Base-by-base conservation (phyloP, 2,113 vertebrate genomes). In the Notarius quadriscutis region DNA sequence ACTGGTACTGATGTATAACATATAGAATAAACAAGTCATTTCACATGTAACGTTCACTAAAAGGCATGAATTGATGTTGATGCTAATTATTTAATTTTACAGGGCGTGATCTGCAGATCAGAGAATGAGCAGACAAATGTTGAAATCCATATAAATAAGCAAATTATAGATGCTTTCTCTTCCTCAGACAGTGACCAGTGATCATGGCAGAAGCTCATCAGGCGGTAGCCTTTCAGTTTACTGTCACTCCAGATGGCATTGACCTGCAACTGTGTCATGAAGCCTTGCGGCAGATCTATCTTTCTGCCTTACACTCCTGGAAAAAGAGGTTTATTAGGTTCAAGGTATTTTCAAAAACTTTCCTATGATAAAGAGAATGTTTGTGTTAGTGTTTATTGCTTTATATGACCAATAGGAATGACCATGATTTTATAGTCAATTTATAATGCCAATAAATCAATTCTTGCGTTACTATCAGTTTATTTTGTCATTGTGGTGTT, bases 191-290 rank as follows among this genome's bases (percentile, higher is more conserved):
- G 72, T 71, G 25, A 87, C 41, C 14, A 8, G 57, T 25, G 58
- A 88, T 57, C 9, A 91, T 91, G 90, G 90, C 90, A 88, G 90
- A 91, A 90, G 90, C 90, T 69, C 90, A 91, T 25, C 90, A 91
- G 87, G 90, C 90, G 0, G 90, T 91, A 57, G 90, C 87, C 58
- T 91, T 91, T 50, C 90, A 91, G 87, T 91, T 91, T 50, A 91
- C 90, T 0, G 90, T 91, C 6, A 84, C 87, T 71, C 90, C 90
- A 17, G 90, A 91, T 88, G 90, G 90, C 83, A 91, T 91, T 79
- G 90, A 91, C 86, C 80, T 91, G 58, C 90, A 90, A 50, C 85
- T 91, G 18, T 88, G 90, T 74, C 90, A 91, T 17, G 88, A 91
- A 74, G 90, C 90, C 25, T 87, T 91, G 65, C 87, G 90, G 41